Evolutionary conservation across 2,797 vertebrate genomes (phyloP).

Genomic region (Leucoraja ocellata): DNA sequence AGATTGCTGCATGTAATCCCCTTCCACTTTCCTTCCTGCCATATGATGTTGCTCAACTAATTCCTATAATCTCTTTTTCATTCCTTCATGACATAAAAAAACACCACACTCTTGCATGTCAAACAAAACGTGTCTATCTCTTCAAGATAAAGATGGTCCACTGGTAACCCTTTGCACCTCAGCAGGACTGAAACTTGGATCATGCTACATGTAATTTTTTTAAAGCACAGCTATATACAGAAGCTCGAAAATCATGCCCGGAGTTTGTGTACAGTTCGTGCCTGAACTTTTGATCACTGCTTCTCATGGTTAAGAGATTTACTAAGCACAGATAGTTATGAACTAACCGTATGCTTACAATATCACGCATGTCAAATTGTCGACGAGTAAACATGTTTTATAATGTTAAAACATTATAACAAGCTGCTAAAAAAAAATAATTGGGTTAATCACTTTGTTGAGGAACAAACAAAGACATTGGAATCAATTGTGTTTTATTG

Average conservation of each 20-base stretch:
- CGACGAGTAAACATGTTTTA: not conserved
- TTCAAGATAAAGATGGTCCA: not conserved
- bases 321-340: not conserved
- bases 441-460: not conserved
- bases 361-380: not conserved
- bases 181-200: not conserved
- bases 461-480: not conserved
- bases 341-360: not conserved
- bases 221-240: not conserved
- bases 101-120: not conserved
- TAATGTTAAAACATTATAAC: not conserved
- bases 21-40: not conserved
- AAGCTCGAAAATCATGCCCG: not conserved
- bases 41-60: not conserved
- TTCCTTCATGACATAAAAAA: not conserved
- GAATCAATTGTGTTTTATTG: not conserved
- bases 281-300: not conserved
- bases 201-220: not conserved
- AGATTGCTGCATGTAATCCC: slow-evolving; percentile 4
- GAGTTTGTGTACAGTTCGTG: not conserved
- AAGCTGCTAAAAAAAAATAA: not conserved
- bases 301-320: not conserved
- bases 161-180: not conserved
- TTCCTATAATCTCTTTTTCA: not conserved
- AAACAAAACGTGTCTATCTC: not conserved